Conservation (phyloP, 2,888 invertebrate species). For the Yponomeuta cagnagella region DNA sequence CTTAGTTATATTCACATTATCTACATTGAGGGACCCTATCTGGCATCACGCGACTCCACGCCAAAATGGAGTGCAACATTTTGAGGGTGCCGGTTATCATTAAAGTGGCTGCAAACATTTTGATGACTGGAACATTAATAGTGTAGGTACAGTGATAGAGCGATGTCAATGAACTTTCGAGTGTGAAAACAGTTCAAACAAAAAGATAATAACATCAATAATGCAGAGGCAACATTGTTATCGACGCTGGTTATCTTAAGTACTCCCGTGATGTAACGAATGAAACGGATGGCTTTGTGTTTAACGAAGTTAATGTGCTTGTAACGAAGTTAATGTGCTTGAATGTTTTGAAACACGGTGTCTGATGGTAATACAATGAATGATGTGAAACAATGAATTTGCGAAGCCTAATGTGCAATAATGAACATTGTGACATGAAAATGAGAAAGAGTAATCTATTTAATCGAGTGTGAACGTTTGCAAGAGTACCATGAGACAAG, state of each 20-base stretch:
- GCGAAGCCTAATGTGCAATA: not conserved
- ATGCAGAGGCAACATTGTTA: conserved; percentile 28
- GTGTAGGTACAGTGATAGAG: conserved; percentile 20
- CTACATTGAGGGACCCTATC: conserved; percentile 73
- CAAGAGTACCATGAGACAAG: not conserved
- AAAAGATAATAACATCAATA: conserved; percentile 32
- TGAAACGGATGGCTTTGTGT: conserved; percentile 11
- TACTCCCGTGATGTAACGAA: conserved; percentile 35
- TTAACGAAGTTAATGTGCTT: not conserved
- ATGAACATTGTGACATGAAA: not conserved
- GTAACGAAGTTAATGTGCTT: not conserved
- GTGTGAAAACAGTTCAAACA: conserved; percentile 29
- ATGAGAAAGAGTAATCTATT: not conserved
- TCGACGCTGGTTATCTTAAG: conserved; percentile 31
- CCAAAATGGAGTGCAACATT: conserved; percentile 1
- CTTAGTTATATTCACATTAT: conserved; percentile 75
- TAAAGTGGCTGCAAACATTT: not conserved
- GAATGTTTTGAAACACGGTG: not conserved
- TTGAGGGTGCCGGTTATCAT: not conserved
- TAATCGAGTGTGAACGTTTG: conserved; percentile 2
- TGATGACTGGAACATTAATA: not conserved
- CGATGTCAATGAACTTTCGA: conserved; percentile 32
- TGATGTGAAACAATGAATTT: conserved; percentile 5
- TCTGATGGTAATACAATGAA: not conserved
- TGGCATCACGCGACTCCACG: conserved; percentile 39